Conservation (phyloP, 2,797 vertebrate genomes). For the Netta rufina region DNA sequence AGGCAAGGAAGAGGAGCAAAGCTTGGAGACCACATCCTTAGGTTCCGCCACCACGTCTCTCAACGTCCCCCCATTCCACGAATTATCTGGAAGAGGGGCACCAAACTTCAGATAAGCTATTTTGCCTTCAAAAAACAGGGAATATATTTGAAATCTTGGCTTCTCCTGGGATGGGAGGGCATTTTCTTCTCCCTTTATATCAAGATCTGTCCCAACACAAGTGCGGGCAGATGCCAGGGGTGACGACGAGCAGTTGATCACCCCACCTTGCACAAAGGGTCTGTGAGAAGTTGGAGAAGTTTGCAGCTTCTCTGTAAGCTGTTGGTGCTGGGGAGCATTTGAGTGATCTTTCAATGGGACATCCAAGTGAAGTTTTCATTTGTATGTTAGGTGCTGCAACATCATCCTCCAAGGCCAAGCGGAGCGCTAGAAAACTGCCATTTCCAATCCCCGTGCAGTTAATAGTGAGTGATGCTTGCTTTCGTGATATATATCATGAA, state of each 20-base stretch:
- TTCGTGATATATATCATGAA: not conserved
- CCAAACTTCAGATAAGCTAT: not conserved
- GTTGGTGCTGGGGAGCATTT: not conserved
- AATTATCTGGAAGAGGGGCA: not conserved
- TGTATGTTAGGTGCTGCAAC: not conserved
- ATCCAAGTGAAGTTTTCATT: not conserved
- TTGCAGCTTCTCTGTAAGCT: not conserved
- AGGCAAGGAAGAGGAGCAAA: not conserved
- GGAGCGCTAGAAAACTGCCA: not conserved
- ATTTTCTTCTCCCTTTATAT: not conserved
- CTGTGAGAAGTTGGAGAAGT: not conserved
- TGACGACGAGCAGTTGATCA: not conserved
- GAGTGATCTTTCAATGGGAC: not conserved
- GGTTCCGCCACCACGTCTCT: fast-evolving
- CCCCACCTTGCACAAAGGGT: not conserved
- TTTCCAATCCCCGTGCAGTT: not conserved
- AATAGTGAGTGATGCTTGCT: not conserved
- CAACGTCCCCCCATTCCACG: not conserved
- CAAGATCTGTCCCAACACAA: not conserved
- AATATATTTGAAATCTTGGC: not conserved
- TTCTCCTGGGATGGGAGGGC: not conserved
- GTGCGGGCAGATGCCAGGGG: not conserved
- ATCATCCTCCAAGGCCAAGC: not conserved
- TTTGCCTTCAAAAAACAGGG: not conserved
- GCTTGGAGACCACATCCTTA: not conserved